Evolutionary conservation across 2,113 vertebrate species (phyloP), one percentile per base, ranked within the genome.

Genomic region (Seriola quinqueradiata): DNA sequence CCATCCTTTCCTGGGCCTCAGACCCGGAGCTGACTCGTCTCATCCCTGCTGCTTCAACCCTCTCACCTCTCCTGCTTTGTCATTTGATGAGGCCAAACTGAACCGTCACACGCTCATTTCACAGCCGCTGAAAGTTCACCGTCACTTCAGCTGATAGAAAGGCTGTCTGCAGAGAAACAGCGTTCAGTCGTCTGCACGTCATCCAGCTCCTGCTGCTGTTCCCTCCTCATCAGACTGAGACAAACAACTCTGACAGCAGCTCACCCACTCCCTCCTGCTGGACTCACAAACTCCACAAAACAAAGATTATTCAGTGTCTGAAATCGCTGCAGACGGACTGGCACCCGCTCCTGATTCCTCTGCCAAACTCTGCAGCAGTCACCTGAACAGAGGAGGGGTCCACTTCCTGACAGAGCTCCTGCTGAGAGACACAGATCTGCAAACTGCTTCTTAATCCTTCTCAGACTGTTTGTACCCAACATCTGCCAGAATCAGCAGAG

Each of bases 301-400:
- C 11, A 46, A 19, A 50, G 48, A 50, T 50, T 50, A 19, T 19
- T 50, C 17, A 50, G 48, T 19, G 48, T 19, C 48, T 50, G 48
- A 50, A 50, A 50, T 50, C 48, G 14, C 48, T 50, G 48, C 48
- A 50, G 58, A 50, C 1, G 42, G 28, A 61, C 34, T 54, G 70
- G 70, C 70, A 9, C 10, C 0, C 9, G 21, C 25, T 3, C 10
- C 25, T 1, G 40, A 6, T 34, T 28, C 7, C n/a, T 7, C 28
- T 54, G 72, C 72, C 72, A 75, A 40, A 40, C n/a, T 34, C 60
- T 42, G 48, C 72, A 40, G 72, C 60, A 34, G 55, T 46, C 57
- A 58, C 70, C 70, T 73, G 5, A 64, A 25, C 46, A 40, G 28
- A 74, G 57, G 55, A 74, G 16, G 44, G 50, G 42, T 74, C 44